These are phyloP conservation scores for Lucifuga dentata DNA, from an alignment of 2,113 vertebrate genomes.

Conservation along the genomic window DNA sequence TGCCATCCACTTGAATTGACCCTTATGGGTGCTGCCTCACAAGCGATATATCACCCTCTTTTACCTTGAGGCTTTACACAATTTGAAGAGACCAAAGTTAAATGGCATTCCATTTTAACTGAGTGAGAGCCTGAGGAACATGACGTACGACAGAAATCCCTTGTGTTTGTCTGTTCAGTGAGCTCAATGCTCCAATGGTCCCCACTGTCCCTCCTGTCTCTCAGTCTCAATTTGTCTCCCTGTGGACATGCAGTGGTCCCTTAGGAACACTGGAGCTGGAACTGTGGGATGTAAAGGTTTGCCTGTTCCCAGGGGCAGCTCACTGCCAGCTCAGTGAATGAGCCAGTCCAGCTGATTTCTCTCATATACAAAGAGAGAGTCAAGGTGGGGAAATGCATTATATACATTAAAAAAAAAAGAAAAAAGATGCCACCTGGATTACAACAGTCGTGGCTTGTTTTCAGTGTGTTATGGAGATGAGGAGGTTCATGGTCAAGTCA, in stretches of 20 bases:
- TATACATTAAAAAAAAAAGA: no score
- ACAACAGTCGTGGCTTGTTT: constrained; percentile 32
- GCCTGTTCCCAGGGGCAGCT: constrained; percentile 38
- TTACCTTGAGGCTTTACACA: constrained; percentile 44
- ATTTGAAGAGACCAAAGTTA: constrained; percentile 59
- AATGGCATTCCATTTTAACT: constrained; percentile 44
- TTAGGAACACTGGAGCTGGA: constrained; percentile 45
- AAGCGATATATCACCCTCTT: constrained; percentile 21
- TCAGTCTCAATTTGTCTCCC: constrained; percentile 33
- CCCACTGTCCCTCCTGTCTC: constrained; percentile 40
- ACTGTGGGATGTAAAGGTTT: constrained; percentile 52
- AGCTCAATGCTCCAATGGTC: constrained; percentile 42
- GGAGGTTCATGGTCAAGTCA: constrained; percentile 37
- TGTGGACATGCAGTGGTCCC: constrained; percentile 48
- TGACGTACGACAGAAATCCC: constrained; percentile 59
- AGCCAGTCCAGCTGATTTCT: constrained; percentile 65
- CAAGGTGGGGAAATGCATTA: constrained; percentile 32
- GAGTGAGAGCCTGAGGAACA: constrained; percentile 36
- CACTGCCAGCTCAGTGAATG: constrained; percentile 30
- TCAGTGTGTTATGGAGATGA: constrained; percentile 13
- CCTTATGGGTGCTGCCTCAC: constrained; percentile 18
- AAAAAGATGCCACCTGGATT: constrained; percentile 19
- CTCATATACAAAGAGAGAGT: background rate
- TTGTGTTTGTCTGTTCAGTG: constrained; percentile 63
- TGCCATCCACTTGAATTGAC: constrained; percentile 14